A percentile compares a stretch with the other conserved stretches of the same genome.
These are phyloP conservation scores for Pterostichus niger DNA, from an alignment of 2,888 invertebrate species.

Conservation along the genomic window DNA sequence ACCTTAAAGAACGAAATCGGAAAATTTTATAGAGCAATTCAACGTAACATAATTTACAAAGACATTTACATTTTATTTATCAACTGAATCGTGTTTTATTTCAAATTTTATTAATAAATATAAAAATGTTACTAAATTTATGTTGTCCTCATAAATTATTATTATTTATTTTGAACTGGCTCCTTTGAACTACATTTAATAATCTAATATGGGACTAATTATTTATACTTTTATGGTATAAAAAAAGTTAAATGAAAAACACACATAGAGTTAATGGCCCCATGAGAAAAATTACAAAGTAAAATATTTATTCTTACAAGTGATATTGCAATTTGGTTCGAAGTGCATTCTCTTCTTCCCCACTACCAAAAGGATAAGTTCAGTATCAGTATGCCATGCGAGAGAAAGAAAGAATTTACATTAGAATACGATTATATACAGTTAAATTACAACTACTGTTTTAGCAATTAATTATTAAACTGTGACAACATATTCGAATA, in stretches of 20 bases:
- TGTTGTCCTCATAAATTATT: slow-evolving; percentile 7
- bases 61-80: not conserved
- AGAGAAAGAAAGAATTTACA: slow-evolving; percentile 78
- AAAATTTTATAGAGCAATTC: not conserved
- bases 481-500: slow-evolving; percentile 59
- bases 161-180: slow-evolving; percentile 30
- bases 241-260: not conserved
- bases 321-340: slow-evolving; percentile 84
- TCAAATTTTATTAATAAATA: too few relatives aligned
- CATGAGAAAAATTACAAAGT: slow-evolving; percentile 64
- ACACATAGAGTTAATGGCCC: slow-evolving; percentile 15
- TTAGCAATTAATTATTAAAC: slow-evolving; percentile 44
- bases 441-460: slow-evolving; percentile 50
- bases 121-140: not conserved
- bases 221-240: not conserved
- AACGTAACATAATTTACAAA: slow-evolving; percentile 1
- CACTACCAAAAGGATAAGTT: slow-evolving; percentile 79
- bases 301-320: slow-evolving; percentile 80
- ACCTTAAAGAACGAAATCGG: not conserved
- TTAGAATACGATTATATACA: slow-evolving; percentile 71
- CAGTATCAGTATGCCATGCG: slow-evolving; percentile 78
- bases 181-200: not conserved
- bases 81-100: not conserved
- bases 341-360: slow-evolving; percentile 84
- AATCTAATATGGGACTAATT: not conserved